Conservation (phyloP, 2,113 vertebrate species). For the Campylomormyrus tamandua region DNA sequence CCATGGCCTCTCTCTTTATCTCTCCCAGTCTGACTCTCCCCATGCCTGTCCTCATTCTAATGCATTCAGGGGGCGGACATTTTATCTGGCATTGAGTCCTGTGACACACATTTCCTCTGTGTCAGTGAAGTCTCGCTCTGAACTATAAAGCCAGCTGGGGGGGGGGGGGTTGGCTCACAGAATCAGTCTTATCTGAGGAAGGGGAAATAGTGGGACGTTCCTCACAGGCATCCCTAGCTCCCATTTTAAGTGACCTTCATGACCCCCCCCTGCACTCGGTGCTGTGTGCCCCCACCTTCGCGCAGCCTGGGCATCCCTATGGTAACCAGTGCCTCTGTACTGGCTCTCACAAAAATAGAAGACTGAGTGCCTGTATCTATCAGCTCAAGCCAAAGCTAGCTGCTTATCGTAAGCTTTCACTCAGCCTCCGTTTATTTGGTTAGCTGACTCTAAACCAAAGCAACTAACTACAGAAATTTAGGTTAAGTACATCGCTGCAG, state of each 20-base stretch:
- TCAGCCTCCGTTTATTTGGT: neutral
- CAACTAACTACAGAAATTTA: neutral
- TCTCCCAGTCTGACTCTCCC: neutral
- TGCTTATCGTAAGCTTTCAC: neutral
- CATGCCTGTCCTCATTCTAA: constrained; percentile 1
- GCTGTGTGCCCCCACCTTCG: neutral
- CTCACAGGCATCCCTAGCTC: neutral
- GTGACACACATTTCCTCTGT: neutral
- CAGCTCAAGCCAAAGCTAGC: neutral
- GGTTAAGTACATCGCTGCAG: neutral
- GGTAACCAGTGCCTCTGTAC: neutral
- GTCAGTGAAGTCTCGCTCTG: neutral
- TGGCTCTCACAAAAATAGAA: neutral
- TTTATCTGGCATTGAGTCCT: neutral
- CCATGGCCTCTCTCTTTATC: neutral
- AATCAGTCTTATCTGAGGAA: neutral
- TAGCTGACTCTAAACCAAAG: neutral
- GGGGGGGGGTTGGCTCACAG: neutral
- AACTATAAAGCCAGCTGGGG: neutral
- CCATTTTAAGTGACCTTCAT: neutral
- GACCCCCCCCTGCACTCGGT: neutral
- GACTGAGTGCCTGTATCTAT: neutral
- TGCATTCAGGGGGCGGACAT: neutral
- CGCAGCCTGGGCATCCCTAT: neutral
- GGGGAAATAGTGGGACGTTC: neutral